These are phyloP conservation scores for Apamea epomidion DNA, from an alignment of 2,888 invertebrate species.

Conservation along the genomic window DNA sequence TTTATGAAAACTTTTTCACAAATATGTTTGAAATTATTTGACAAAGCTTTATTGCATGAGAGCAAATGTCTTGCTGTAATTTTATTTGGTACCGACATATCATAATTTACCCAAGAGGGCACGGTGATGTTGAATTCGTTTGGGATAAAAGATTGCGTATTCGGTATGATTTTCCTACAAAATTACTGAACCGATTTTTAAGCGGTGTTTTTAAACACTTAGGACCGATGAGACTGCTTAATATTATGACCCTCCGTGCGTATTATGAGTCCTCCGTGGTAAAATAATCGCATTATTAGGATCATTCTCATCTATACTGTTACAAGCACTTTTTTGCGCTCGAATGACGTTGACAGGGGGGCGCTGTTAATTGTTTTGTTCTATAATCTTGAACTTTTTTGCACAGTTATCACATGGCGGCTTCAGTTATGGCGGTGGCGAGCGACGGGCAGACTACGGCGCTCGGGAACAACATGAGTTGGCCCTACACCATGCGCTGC, in stretches of 20 bases:
- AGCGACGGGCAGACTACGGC: slow-evolving; percentile 91
- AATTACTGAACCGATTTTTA: neutral
- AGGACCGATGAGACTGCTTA: no score
- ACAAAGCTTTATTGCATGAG: slow-evolving; percentile 2
- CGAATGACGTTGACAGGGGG: no score
- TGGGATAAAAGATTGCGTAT: neutral
- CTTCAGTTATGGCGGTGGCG: slow-evolving; percentile 91
- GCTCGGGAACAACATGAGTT: slow-evolving; percentile 93
- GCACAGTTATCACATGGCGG: slow-evolving; percentile 91
- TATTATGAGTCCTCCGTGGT: no score
- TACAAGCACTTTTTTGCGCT: no score
- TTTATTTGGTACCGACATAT: neutral
- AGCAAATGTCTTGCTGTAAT: neutral
- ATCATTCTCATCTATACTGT: neutral
- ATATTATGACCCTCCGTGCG: no score
- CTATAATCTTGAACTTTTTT: neutral
- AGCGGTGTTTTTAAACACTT: neutral
- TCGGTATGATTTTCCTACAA: neutral
- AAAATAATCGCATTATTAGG: neutral
- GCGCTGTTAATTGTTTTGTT: no score
- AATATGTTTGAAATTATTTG: slow-evolving; percentile 39
- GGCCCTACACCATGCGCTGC: slow-evolving; percentile 95
- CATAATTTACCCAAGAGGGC: neutral
- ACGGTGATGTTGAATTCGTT: neutral
- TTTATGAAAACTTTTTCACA: slow-evolving; percentile 64